Percentiles rank a stretch among this genome's conserved stretches.
Conservation (phyloP, 2,888 invertebrate species). For the Sussaba pulchella region DNA sequence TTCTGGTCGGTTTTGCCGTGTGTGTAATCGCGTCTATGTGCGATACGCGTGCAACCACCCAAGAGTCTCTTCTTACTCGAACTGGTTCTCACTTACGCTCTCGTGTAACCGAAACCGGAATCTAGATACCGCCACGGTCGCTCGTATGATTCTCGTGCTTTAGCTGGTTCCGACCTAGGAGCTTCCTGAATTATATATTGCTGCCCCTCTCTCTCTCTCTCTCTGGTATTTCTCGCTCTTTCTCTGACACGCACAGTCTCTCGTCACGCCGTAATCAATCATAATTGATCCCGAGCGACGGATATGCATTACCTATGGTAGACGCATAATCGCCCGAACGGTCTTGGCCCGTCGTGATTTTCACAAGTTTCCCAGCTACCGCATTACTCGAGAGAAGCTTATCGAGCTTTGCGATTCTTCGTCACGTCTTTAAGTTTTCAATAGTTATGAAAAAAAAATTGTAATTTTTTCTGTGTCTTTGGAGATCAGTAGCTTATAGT, state of each 20-base stretch:
- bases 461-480: too few species aligned
- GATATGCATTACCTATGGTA: background rate
- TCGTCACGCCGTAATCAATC: constrained; percentile 19
- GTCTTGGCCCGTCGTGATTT: background rate
- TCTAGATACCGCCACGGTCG: constrained; percentile 1
- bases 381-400: too few species aligned
- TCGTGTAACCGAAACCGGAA: constrained; percentile 22
- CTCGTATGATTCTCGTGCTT: constrained; percentile 12
- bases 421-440: too few species aligned
- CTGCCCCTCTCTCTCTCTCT: background rate
- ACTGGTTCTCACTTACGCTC: constrained; percentile 20
- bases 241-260: too few species aligned
- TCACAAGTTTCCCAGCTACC: background rate
- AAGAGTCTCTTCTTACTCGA: constrained; percentile 30
- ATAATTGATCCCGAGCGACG: constrained; percentile 27
- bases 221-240: background rate
- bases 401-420: too few species aligned
- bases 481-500: too few species aligned
- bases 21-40: background rate
- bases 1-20: constrained; percentile 13
- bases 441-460: too few species aligned
- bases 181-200: background rate
- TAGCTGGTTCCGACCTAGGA: background rate
- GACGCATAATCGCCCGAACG: constrained; percentile 3
- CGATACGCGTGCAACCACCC: background rate